Base-by-base conservation (phyloP, 1,140 invertebrate species). In the Pogonognathellus flavescens region DNA sequence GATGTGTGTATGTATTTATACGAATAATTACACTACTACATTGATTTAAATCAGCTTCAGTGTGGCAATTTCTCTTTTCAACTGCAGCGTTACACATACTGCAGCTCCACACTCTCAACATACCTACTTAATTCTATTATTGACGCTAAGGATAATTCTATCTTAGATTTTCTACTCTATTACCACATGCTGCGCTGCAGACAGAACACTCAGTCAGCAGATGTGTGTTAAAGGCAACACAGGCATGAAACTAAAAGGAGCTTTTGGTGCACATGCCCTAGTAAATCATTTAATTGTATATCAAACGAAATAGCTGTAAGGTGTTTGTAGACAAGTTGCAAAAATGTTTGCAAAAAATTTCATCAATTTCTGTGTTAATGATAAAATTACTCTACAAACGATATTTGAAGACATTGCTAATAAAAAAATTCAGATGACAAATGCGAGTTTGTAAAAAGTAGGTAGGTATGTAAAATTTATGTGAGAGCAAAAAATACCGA, bases 191-290 rank as follows among this genome's bases (percentile, higher is more conserved):
- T 66, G 18, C 22, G 1, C 11, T 22, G 25, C 60, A 20, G 1
- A 41, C n/a, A 25, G 22, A 10, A 66, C 25, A 25, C 18, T 20
- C 62, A 66, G 20, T 66, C 22, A 55, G 2, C 1, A 41, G 7
- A 10, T 81, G 18, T 55, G 18, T 16, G 62, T 76, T 76, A 50
- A 59, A 13, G 20, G 53, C 55, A 16, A 20, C 20, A 83, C 22
- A 60, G n/a, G 31, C 57, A 81, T 81, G 50, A 53, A 81, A 81
- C 80, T 41, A 81, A 81, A 55, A 25, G 50, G 25, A 84, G 22
- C 53, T 84, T 53, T 62, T 70, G 25, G 52, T 70, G 83, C 62
- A 83, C 20, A 83, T 50, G 82, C 70, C n/a, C 70, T 31, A 62
- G 82, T 83, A 62, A 83, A 16, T 41, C 11, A 1, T 59, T 57